A percentile compares a stretch with the other conserved stretches of the same genome.
Conservation (phyloP, 2,888 invertebrate species). For the Beris chalybata region DNA sequence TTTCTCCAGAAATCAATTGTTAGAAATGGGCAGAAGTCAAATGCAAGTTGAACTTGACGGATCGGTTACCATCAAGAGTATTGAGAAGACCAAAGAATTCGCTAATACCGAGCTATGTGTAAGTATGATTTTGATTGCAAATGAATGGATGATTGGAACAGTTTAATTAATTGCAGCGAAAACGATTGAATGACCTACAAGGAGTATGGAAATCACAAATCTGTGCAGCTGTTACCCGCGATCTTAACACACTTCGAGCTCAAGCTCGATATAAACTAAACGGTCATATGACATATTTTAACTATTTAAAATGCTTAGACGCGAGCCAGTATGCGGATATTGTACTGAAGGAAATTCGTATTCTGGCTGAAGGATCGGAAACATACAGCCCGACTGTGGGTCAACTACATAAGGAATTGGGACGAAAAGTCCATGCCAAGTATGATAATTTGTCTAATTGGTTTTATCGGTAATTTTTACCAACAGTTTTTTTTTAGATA, state of each 20-base stretch:
- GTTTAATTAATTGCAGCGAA: slow-evolving; percentile 58
- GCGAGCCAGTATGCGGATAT: slow-evolving; percentile 64
- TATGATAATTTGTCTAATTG: neutral
- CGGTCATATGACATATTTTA: slow-evolving; percentile 65
- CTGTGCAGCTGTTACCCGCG: slow-evolving; percentile 66
- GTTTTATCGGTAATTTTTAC: neutral
- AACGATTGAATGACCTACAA: slow-evolving; percentile 65
- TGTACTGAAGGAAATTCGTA: slow-evolving; percentile 69
- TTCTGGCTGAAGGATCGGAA: slow-evolving; percentile 75
- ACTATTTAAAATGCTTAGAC: slow-evolving; percentile 70
- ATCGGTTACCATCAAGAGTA: slow-evolving; percentile 68
- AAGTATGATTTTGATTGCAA: slow-evolving; percentile 45
- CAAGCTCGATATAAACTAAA: slow-evolving; percentile 61
- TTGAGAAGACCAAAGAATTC: slow-evolving; percentile 57
- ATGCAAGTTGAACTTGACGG: slow-evolving; percentile 69
- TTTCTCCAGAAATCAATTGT: slow-evolving; percentile 60
- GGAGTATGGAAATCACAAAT: slow-evolving; percentile 68
- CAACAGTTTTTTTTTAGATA: slow-evolving; percentile 55
- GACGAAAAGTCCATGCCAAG: slow-evolving; percentile 66
- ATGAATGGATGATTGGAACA: neutral
- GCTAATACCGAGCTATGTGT: slow-evolving; percentile 56
- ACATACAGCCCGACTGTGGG: slow-evolving; percentile 73
- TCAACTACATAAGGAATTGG: slow-evolving; percentile 67
- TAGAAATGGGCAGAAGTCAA: slow-evolving; percentile 64
- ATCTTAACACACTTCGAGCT: slow-evolving; percentile 66